These are phyloP conservation scores for Columba janthina DNA, from an alignment of 2,113 vertebrate genomes.

Conservation along the genomic window DNA sequence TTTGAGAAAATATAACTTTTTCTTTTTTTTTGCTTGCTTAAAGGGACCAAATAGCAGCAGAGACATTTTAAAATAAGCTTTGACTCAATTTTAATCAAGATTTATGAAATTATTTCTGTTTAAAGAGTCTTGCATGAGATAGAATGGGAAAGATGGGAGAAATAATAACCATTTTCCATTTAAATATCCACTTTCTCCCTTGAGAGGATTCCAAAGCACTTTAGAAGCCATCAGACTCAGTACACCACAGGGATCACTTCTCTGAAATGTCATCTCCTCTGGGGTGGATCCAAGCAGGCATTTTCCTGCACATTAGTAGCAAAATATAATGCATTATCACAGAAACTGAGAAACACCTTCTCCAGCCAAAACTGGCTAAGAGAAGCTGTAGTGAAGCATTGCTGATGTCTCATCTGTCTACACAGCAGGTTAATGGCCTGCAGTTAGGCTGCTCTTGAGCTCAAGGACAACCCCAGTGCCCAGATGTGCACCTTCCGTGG, in stretches of 20 bases:
- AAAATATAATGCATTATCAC: neutral
- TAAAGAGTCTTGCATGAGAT: neutral
- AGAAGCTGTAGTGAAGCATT: neutral
- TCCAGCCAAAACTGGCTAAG: neutral
- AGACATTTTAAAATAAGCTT: neutral
- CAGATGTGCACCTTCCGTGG: accelerated
- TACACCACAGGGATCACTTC: neutral
- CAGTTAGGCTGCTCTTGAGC: neutral
- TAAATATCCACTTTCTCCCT: neutral
- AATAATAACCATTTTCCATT: neutral
- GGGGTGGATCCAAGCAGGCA: neutral
- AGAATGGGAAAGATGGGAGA: neutral
- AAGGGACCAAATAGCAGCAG: neutral
- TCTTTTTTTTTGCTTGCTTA: neutral
- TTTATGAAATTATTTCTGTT: neutral
- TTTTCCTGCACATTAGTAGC: neutral
- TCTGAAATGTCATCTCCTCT: neutral
- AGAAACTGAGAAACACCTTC: neutral
- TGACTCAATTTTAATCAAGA: neutral
- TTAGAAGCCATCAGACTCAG: neutral
- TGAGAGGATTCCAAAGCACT: neutral
- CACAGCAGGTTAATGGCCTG: neutral
- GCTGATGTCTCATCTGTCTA: neutral
- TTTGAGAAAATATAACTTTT: neutral
- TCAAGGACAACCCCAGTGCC: neutral